These are phyloP conservation scores for Diprion similis DNA, from an alignment of 1,140 invertebrate species.

Conservation along the genomic window DNA sequence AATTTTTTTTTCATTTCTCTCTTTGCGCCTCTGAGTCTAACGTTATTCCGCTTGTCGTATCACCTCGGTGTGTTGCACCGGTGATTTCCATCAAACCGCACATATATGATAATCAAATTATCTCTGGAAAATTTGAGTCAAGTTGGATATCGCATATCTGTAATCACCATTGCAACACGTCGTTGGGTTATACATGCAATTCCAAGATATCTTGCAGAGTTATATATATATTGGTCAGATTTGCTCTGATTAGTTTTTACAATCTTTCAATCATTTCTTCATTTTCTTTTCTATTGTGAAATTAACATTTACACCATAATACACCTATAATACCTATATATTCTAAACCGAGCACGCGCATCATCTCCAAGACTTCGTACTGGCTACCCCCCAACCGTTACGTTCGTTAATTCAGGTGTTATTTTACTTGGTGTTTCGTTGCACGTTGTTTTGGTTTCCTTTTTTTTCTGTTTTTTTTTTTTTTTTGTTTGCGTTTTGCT, in stretches of 20 bases:
- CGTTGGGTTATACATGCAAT: too few species aligned
- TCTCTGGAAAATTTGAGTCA: too few species aligned
- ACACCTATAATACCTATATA: background rate
- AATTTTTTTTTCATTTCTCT: slow-evolving; percentile 23
- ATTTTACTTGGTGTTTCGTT: slow-evolving; percentile 38
- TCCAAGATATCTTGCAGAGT: too few species aligned
- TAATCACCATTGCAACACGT: too few species aligned
- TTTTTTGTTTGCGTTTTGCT: background rate
- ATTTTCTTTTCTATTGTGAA: slow-evolving; percentile 19
- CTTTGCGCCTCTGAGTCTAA: slow-evolving; percentile 3
- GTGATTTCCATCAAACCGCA: too few species aligned
- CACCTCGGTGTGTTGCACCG: too few species aligned
- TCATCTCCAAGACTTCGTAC: slow-evolving; percentile 26
- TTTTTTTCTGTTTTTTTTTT: slow-evolving; percentile 18
- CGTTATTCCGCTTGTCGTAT: too few species aligned
- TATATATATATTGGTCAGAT: too few species aligned
- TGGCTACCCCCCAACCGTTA: slow-evolving; percentile 47
- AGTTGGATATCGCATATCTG: too few species aligned
- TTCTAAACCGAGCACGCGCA: slow-evolving; percentile 25
- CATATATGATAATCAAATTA: too few species aligned
- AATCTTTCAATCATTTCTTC: slow-evolving; percentile 17
- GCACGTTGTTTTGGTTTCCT: slow-evolving; percentile 48
- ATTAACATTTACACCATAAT: background rate
- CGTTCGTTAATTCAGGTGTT: slow-evolving; percentile 32
- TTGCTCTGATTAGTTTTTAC: background rate